Base-by-base conservation (phyloP, 2,113 vertebrate genomes). In the Ophiodon elongatus region DNA sequence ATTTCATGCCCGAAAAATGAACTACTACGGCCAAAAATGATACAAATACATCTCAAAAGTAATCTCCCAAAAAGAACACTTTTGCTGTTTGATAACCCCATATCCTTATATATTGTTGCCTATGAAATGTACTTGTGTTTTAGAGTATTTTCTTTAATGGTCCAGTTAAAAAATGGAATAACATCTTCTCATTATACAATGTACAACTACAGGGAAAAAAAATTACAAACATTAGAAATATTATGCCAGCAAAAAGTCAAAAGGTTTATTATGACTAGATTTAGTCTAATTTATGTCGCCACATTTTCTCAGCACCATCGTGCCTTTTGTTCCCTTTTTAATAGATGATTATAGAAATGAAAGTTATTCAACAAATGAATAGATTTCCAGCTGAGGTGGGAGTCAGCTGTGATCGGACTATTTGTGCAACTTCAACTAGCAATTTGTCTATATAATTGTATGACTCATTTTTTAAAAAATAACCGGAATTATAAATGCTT, bases 341-440 rank as follows among this genome's bases (percentile, higher is more conserved):
- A 88, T 60, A 57, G 52, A 75, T 41, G 23, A 76, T 80, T 73
- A 69, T 45, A 3, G 71, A 75, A 76, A 52, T 72, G 41, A 66
- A 88, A 82, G 63, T 80, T 73, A 87, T 84, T 86, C 57, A 78
- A 47, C 70, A 76, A 41, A n/a, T 75, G 66, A 82, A 85, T 73
- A 57, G 57, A n/a, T 83, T 66, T 73, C 83, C 59, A 41, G 31
- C 76, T 76, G 62, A 86, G 81, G 69, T 41, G 37, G 9, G 27
- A 80, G 31, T 60, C 76, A 50, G 59, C 50, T 35, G 33, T 83
- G 80, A 88, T 78, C 78, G 72, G 50, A 64, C 66, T 50, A 59
- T 87, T 82, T 84, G 82, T 84, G 78, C 60, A 70, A 72, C 37
- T 76, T 74, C 62, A 43, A 39, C 50, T 11, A 43, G 68, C 80